phyloP scores from a whole-genome alignment of 2,797 vertebrate genomes.

The Alectoris magna region DNA sequence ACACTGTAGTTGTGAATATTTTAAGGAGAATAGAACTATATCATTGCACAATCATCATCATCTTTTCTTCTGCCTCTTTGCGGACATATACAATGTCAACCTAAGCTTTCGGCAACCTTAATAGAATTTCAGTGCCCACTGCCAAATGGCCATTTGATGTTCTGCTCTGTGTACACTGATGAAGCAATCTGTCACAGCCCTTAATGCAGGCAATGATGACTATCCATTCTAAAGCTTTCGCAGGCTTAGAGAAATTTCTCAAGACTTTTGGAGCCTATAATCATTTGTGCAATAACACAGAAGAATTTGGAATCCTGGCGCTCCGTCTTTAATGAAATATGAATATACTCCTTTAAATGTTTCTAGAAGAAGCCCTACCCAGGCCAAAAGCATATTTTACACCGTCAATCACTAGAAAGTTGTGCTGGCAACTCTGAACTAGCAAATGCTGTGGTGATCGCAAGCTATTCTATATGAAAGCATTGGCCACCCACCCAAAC shows the following conservation, averaged over 20 bases:
- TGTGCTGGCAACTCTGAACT: conserved; percentile 26
- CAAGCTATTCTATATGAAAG: neutral
- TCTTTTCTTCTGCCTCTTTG: conserved; percentile 53
- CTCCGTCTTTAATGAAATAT: conserved; percentile 59
- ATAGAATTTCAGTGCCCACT: conserved; percentile 76
- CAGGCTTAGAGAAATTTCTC: conserved; percentile 68
- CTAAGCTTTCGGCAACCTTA: conserved; percentile 73
- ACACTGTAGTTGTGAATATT: conserved; percentile 35
- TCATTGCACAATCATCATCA: conserved; percentile 41
- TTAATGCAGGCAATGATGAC: conserved; percentile 71
- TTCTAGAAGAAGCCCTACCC: conserved; percentile 41
- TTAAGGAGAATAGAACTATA: conserved; percentile 45
- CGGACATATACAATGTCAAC: conserved; percentile 54
- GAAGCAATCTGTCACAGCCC: conserved; percentile 73
- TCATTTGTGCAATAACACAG: conserved; percentile 52
- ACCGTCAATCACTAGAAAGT: conserved; percentile 44
- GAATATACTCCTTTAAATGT: conserved; percentile 37
- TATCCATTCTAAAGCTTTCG: conserved; percentile 66
- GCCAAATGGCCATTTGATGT: conserved; percentile 79
- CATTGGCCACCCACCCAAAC: neutral
- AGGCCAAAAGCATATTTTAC: conserved; percentile 33
- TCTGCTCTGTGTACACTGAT: conserved; percentile 74
- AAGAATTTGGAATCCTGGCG: conserved; percentile 42
- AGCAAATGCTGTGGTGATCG: neutral
- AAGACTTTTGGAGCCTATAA: conserved; percentile 68